Conservation (phyloP, 1,140 invertebrate genomes). For the Palaemon carinicauda region DNA sequence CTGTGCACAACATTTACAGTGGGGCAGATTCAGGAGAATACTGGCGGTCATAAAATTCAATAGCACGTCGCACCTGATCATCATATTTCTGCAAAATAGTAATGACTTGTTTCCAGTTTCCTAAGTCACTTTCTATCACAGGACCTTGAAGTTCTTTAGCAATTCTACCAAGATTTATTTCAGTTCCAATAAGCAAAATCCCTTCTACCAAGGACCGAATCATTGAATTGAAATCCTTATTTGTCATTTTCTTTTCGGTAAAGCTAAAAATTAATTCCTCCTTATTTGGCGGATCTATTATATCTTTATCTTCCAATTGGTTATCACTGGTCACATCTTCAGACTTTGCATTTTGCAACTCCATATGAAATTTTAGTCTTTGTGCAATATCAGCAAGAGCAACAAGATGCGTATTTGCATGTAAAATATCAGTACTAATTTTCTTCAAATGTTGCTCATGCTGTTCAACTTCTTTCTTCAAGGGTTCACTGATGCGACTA, state of each 20-base stretch:
- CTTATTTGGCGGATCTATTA: neutral
- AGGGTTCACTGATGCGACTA: neutral
- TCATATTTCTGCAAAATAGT: conserved; percentile 33
- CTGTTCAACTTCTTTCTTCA: conserved; percentile 15
- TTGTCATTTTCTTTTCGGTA: neutral
- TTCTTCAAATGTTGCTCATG: conserved; percentile 12
- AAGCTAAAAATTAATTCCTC: conserved; percentile 14
- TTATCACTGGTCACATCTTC: neutral
- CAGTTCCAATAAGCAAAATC: conserved; percentile 8
- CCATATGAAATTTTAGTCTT: conserved; percentile 15
- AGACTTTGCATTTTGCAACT: neutral
- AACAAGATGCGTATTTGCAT: conserved; percentile 17
- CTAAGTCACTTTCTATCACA: conserved; percentile 6
- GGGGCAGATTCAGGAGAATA: neutral
- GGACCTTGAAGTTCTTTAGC: conserved; percentile 22
- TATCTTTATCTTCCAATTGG: neutral
- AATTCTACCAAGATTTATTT: conserved; percentile 15
- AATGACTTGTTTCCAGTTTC: conserved; percentile 13
- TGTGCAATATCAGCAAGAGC: conserved; percentile 21
- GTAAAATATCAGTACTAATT: neutral
- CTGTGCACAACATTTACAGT: neutral
- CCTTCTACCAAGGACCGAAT: conserved; percentile 24
- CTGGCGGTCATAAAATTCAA: conserved; percentile 26
- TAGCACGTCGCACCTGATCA: conserved; percentile 35
- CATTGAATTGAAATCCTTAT: conserved; percentile 25